phyloP scores from a whole-genome alignment of 2,797 vertebrate genomes.

The Pseudomugil tenellus region DNA sequence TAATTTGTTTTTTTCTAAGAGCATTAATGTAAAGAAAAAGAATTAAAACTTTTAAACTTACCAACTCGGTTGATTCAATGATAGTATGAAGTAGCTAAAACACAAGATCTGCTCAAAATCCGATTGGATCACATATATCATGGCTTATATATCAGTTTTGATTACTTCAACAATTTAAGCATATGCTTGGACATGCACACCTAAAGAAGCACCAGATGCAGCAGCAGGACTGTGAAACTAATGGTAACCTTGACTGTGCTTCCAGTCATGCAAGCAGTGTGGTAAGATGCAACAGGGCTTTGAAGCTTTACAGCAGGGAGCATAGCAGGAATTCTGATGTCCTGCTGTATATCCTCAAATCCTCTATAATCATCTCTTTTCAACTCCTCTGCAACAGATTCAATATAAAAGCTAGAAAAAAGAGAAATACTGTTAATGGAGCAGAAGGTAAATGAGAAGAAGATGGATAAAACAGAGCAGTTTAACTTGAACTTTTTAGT shows the following conservation, averaged over 20 bases:
- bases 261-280: conserved; percentile 78
- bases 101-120: background rate
- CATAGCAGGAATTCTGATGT: conserved; percentile 89
- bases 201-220: conserved; percentile 7
- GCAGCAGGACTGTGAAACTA: conserved; percentile 28
- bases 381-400: conserved; percentile 29
- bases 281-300: conserved; percentile 79
- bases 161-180: conserved; percentile 7
- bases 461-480: conserved; percentile 15
- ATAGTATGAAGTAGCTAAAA: too few species aligned
- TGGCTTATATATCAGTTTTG: background rate
- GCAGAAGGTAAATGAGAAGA: conserved; percentile 3
- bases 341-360: conserved; percentile 64
- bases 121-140: background rate
- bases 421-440: conserved; percentile 12
- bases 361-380: conserved; percentile 20
- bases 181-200: background rate
- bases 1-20: too few species aligned
- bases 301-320: conserved; percentile 86
- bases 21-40: too few species aligned
- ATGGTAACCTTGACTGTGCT: conserved; percentile 62
- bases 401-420: conserved; percentile 27
- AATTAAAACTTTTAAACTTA: too few species aligned
- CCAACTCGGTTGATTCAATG: too few species aligned
- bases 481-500: conserved; percentile 8